Conservation (phyloP, 92 coral and sea anemone species). For the Actinernus sp. region DNA sequence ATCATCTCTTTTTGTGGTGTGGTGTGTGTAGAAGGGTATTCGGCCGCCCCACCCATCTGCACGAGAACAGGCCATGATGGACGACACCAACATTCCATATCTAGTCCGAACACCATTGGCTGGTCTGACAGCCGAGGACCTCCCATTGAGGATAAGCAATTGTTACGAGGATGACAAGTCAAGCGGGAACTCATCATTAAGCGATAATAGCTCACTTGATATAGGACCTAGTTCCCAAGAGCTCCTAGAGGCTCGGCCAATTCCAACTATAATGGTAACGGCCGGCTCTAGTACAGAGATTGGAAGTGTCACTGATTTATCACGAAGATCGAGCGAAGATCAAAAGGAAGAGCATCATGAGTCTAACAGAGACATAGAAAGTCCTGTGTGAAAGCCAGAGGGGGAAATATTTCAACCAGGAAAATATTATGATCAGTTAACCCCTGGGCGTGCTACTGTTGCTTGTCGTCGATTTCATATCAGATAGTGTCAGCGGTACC, state of each 20-base stretch:
- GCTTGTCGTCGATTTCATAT: no score
- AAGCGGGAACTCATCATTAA: slow-evolving; percentile 8
- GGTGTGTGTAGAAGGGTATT: slow-evolving; percentile 9
- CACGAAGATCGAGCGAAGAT: no score
- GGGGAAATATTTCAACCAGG: no score
- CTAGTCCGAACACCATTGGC: slow-evolving; percentile 40
- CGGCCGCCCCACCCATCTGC: slow-evolving; percentile 17
- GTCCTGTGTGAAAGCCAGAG: no score
- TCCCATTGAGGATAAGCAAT: slow-evolving; percentile 21
- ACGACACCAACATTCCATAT: slow-evolving; percentile 10
- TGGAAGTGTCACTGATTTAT: not conserved
- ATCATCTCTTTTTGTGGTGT: no score
- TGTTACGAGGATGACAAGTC: slow-evolving; percentile 19
- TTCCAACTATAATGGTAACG: slow-evolving; percentile 29
- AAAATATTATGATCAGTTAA: no score
- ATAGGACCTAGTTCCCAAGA: slow-evolving; percentile 7
- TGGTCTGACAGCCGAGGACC: slow-evolving; percentile 28
- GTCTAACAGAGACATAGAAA: no score
- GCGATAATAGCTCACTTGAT: slow-evolving; percentile 5
- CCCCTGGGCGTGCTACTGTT: no score
- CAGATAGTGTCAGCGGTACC: no score
- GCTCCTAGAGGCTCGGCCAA: slow-evolving; percentile 5
- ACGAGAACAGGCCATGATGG: slow-evolving; percentile 13
- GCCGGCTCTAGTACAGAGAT: slow-evolving; percentile 37
- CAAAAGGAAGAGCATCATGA: no score